A percentile compares a stretch with the other conserved stretches of the same genome.
phyloP scores from a whole-genome alignment of 1,140 invertebrate species.

The Acromyrmex echinatior region DNA sequence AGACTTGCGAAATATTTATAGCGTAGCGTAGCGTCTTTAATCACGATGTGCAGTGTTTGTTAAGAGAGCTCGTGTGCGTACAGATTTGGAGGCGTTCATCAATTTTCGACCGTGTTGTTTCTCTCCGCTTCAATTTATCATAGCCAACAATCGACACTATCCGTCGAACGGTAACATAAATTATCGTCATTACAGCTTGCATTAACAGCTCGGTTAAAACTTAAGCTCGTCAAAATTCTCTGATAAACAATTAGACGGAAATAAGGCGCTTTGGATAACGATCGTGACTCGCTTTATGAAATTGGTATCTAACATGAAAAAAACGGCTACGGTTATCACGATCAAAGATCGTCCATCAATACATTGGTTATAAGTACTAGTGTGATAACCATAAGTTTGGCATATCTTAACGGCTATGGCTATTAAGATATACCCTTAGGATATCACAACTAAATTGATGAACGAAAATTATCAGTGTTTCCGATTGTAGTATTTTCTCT shows the following conservation, averaged over 20 bases:
- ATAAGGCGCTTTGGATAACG: neutral
- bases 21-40: constrained; percentile 45
- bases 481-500: too few relatives aligned
- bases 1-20: constrained; percentile 37
- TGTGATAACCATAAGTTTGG: too few relatives aligned
- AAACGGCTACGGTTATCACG: too few relatives aligned
- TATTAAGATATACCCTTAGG: too few relatives aligned
- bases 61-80: constrained; percentile 2
- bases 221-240: constrained; percentile 24
- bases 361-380: too few relatives aligned
- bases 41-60: constrained; percentile 29
- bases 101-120: constrained; percentile 39
- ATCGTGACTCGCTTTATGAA: neutral
- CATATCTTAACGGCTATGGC: too few relatives aligned
- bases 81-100: constrained; percentile 27
- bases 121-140: constrained; percentile 34
- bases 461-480: too few relatives aligned
- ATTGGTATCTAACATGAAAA: neutral
- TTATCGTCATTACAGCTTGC: constrained; percentile 7
- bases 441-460: too few relatives aligned
- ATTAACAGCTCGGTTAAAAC: constrained; percentile 38
- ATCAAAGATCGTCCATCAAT: too few relatives aligned
- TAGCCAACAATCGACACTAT: neutral
- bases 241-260: neutral
- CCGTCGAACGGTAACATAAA: constrained; percentile 30